phyloP scores from a whole-genome alignment of 2,888 invertebrate species.

The Heliothis peltigera region DNA sequence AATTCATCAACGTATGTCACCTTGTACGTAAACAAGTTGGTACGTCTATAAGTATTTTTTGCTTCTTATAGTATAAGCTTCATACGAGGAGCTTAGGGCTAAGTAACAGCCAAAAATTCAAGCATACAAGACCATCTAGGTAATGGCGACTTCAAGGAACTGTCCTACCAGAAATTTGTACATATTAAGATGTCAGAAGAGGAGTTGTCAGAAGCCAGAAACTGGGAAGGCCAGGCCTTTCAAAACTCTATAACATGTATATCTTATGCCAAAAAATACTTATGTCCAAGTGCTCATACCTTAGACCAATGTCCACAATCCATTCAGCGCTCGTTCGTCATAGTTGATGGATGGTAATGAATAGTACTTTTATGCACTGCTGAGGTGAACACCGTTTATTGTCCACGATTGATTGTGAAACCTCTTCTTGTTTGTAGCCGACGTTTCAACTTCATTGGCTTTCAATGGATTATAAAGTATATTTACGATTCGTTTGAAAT shows the following conservation, averaged over 20 bases:
- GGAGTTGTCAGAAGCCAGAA: too few relatives aligned
- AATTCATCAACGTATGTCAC: slow-evolving; percentile 14
- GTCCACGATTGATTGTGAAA: slow-evolving; percentile 65
- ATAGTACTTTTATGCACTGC: slow-evolving; percentile 76
- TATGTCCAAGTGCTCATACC: slow-evolving; percentile 41
- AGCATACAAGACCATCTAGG: too few relatives aligned
- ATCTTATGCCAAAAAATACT: slow-evolving; percentile 18
- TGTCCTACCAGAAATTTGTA: too few relatives aligned
- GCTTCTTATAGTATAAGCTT: not conserved
- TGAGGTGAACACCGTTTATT: slow-evolving; percentile 66
- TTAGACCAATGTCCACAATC: slow-evolving; percentile 57
- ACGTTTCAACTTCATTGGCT: slow-evolving; percentile 61
- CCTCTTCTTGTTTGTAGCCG: slow-evolving; percentile 59
- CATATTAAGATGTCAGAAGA: too few relatives aligned
- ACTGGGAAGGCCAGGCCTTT: too few relatives aligned
- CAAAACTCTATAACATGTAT: not conserved
- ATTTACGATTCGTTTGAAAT: slow-evolving; percentile 58
- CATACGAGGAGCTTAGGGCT: not conserved
- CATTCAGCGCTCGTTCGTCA: slow-evolving; percentile 73
- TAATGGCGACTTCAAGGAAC: too few relatives aligned
- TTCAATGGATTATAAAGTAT: slow-evolving; percentile 64
- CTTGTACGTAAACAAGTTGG: slow-evolving; percentile 2
- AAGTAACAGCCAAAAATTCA: too few relatives aligned
- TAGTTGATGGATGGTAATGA: slow-evolving; percentile 81
- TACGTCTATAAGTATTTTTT: not conserved